Evolutionary conservation across 2,888 invertebrate genomes (phyloP).

Genomic region (Callyntrura guangdongensis): DNA sequence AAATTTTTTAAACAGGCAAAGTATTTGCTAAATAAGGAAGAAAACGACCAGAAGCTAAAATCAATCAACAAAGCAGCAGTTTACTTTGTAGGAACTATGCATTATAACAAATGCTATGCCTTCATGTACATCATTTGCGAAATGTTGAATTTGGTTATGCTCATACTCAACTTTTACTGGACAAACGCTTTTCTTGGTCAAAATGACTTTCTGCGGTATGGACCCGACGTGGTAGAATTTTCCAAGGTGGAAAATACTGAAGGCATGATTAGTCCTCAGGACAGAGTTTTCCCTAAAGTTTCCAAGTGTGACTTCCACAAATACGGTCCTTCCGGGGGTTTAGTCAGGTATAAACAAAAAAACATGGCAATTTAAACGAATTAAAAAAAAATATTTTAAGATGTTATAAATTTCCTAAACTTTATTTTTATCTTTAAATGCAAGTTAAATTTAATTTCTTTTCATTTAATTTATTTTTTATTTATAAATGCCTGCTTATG

Average conservation of each 20-base stretch:
- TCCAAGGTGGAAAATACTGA: conserved; percentile 80
- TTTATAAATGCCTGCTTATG: too few species aligned
- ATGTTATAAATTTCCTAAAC: not conserved
- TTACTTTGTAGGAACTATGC: conserved; percentile 81
- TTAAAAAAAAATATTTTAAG: too few species aligned
- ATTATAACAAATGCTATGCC: conserved; percentile 82
- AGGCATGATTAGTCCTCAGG: conserved; percentile 81
- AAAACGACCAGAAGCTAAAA: conserved; percentile 66
- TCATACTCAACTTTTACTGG: conserved; percentile 85
- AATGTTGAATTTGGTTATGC: conserved; percentile 85
- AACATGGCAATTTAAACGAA: not conserved
- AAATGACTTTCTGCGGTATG: conserved; percentile 85
- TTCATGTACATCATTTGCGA: conserved; percentile 84
- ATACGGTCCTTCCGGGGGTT: conserved; percentile 81
- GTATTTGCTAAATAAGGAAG: conserved; percentile 51
- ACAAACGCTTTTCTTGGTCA: conserved; percentile 85
- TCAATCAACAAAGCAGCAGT: conserved; percentile 77
- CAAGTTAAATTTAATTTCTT: not conserved
- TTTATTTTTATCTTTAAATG: conserved; percentile 51
- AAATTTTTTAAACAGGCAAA: conserved; percentile 55
- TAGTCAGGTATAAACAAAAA: conserved; percentile 42
- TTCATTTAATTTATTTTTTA: too few species aligned
- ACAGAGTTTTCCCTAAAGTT: conserved; percentile 84
- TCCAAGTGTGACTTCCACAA: conserved; percentile 85
- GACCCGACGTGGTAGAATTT: conserved; percentile 85